Evolutionary conservation across 2,888 invertebrate genomes (phyloP).

Genomic region (Sesamia inferens): DNA sequence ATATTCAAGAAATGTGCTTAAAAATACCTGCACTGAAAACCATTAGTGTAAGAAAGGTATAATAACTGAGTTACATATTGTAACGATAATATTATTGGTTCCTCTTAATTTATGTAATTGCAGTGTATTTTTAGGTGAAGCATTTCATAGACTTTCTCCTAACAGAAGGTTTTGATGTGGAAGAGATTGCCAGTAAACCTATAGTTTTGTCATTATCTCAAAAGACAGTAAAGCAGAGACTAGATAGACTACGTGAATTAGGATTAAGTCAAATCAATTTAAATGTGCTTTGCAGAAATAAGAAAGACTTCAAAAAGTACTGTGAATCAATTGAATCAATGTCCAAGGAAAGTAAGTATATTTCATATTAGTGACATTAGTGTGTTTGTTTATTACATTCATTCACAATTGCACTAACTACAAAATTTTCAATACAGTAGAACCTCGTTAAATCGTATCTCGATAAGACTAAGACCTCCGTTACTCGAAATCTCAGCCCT

Average conservation of each 20-base stretch:
- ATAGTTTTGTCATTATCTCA: constrained; percentile 89
- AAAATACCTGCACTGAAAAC: constrained; percentile 88
- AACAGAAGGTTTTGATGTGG: constrained; percentile 86
- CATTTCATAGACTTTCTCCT: constrained; percentile 90
- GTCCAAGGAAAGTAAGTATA: constrained; percentile 59
- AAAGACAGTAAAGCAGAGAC: constrained; percentile 88
- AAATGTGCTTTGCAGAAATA: constrained; percentile 89
- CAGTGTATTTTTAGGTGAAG: constrained; percentile 85
- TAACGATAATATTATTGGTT: constrained; percentile 1
- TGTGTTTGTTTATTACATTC: too few species aligned
- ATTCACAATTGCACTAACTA: too few species aligned
- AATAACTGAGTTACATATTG: constrained; percentile 3
- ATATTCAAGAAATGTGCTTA: constrained; percentile 85
- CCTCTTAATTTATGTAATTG: constrained; percentile 15
- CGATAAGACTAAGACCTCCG: too few species aligned
- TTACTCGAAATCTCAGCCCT: too few species aligned
- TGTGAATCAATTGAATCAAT: constrained; percentile 73
- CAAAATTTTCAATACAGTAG: too few species aligned
- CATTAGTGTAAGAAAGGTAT: constrained; percentile 90
- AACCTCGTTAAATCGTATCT: too few species aligned
- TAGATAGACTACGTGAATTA: constrained; percentile 84
- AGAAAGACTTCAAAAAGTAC: constrained; percentile 88
- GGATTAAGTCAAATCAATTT: constrained; percentile 87
- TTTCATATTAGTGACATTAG: too few species aligned
- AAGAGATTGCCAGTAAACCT: constrained; percentile 89